Evolutionary conservation across 1,140 invertebrate genomes (phyloP), one percentile per base, ranked within the genome.

Genomic region (Drosophila orosa): DNA sequence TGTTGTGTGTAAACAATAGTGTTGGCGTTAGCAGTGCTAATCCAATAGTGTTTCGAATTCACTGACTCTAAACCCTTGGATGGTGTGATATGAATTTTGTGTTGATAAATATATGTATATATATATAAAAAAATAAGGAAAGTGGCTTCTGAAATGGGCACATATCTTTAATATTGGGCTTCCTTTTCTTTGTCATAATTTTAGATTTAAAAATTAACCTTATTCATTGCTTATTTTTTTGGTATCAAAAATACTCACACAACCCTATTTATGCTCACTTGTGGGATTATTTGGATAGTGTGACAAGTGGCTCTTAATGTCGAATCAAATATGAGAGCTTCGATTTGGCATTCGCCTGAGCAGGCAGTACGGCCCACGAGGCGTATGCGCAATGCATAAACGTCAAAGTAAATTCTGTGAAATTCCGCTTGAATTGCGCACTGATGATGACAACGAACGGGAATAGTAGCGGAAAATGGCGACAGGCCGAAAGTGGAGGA

Each of bases 401-500:
- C 66, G 82, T 86, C 82, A 87, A 79, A 86, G 83, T 68, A 63
- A 78, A 87, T 78, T 85, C 62, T 66, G 68, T 42, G 69, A 71
- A 74, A 87, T 86, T 86, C 82, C 82, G 61, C 83, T 72, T 82
- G 83, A 86, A 86, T 86, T 82, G 80, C 61, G 61, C 57, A 47
- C 54, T 87, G 83, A 78, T 78, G 83, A 87, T 48, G 78, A 78
- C 74, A 77, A 47, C 71, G 42, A 65, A 39, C 33, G 15, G 52
- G 24, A 71, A 69, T 48, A 58, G 65, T 17, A 35, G 22, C 22
- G 65, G 52, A 58, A 39, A 37, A 40, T 37, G 17, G 54, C 45
- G 12, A 31, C 17, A 48, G 6, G 6, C 10, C 31, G 5, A 52
- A 22, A 56, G 33, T 25, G 33, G 15, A 12, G 27, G 9, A 17